These are phyloP conservation scores for Biston betularia DNA, from an alignment of 2,888 invertebrate species.

Conservation along the genomic window DNA sequence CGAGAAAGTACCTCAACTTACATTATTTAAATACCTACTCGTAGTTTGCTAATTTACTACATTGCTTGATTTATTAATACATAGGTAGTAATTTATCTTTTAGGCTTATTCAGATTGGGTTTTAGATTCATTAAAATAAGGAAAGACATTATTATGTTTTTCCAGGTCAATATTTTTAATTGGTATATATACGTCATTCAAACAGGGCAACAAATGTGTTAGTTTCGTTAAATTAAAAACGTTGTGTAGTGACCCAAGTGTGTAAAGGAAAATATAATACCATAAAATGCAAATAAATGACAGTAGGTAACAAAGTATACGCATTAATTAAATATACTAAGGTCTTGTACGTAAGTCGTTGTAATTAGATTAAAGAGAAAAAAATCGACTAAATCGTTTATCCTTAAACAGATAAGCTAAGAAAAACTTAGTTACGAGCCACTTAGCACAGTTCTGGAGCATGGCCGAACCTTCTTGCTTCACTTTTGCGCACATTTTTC, in stretches of 20 bases:
- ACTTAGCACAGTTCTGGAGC: slow-evolving; percentile 5
- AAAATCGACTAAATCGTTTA: slow-evolving; percentile 31
- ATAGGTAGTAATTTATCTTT: not conserved
- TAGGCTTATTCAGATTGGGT: not conserved
- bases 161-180: not conserved
- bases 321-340: slow-evolving; percentile 30
- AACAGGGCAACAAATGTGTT: not conserved
- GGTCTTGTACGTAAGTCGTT: slow-evolving; percentile 8
- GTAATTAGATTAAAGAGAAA: slow-evolving; percentile 27
- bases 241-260: slow-evolving; percentile 3
- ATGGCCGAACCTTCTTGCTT: not conserved
- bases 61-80: not conserved
- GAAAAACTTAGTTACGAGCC: slow-evolving; percentile 26
- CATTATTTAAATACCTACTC: too few species aligned
- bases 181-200: too few species aligned
- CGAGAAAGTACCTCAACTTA: too few species aligned
- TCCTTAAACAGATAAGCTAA: slow-evolving; percentile 25
- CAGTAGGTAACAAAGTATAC: slow-evolving; percentile 29
- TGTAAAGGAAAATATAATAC: slow-evolving; percentile 21
- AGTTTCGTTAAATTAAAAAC: slow-evolving; percentile 8
- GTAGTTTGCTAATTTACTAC: too few species aligned
- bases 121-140: not conserved
- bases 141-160: not conserved
- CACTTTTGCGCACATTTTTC: not conserved
- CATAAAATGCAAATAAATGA: slow-evolving; percentile 31